Percentiles rank a stretch among this genome's conserved stretches.
These are phyloP conservation scores for Antitype chi DNA, from an alignment of 2,888 invertebrate species.

Conservation along the genomic window DNA sequence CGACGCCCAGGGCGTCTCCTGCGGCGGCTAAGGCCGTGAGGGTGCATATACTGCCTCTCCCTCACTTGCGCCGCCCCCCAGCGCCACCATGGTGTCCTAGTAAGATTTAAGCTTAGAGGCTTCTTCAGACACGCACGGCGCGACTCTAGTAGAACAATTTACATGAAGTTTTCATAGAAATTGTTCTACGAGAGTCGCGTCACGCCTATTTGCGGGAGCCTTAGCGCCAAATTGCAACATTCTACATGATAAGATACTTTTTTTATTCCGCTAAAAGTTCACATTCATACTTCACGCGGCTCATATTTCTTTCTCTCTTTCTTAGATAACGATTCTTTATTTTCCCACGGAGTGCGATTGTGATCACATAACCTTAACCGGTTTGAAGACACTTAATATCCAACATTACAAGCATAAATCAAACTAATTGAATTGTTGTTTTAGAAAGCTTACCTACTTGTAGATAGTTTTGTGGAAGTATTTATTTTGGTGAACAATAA, in stretches of 20 bases:
- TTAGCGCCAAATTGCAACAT: background rate
- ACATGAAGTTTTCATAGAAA: no score
- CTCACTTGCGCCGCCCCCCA: no score
- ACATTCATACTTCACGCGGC: slow-evolving; percentile 14
- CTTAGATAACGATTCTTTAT: slow-evolving; percentile 32
- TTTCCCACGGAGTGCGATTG: slow-evolving; percentile 53
- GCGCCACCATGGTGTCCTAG: no score
- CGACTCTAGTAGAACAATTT: no score
- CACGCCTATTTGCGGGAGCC: no score
- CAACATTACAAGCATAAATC: slow-evolving; percentile 47
- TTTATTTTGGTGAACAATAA: background rate
- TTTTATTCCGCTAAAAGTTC: slow-evolving; percentile 4
- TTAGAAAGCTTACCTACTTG: slow-evolving; percentile 44
- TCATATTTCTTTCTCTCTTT: slow-evolving; percentile 24
- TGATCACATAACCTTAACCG: slow-evolving; percentile 43
- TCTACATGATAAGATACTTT: background rate
- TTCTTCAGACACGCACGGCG: no score
- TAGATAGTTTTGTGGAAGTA: background rate
- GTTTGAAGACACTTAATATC: slow-evolving; percentile 50
- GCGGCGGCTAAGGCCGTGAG: no score
- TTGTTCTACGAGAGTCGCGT: no score
- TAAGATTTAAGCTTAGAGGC: no score
- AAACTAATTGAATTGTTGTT: slow-evolving; percentile 36
- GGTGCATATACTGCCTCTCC: no score
- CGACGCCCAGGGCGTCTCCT: no score